These are phyloP conservation scores for Drosophila quasianomalipes DNA, from an alignment of 2,888 invertebrate genomes.

Conservation along the genomic window DNA sequence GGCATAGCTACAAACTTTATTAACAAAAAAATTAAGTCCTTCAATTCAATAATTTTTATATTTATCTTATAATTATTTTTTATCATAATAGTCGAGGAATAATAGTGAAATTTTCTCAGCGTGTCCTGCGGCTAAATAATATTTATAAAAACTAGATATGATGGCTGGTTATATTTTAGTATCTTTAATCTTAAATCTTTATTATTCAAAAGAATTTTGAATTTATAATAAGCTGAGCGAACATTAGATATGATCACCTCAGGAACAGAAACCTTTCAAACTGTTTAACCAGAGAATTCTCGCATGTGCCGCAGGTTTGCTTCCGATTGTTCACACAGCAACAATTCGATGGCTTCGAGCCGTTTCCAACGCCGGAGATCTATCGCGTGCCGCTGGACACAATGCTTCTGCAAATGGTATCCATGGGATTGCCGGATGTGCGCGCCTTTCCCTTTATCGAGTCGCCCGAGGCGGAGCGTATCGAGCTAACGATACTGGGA, in stretches of 20 bases:
- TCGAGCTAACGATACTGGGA: slow-evolving; percentile 94
- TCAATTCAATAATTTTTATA: too few species aligned
- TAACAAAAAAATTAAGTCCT: too few species aligned
- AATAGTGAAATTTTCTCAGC: too few species aligned
- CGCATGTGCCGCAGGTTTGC: slow-evolving; percentile 87
- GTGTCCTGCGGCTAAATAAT: too few species aligned
- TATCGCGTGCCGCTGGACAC: slow-evolving; percentile 97
- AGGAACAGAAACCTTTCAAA: neutral
- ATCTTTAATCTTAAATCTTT: too few species aligned
- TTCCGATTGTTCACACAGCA: slow-evolving; percentile 95
- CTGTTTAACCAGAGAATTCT: neutral
- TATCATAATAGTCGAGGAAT: too few species aligned
- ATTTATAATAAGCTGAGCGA: neutral
- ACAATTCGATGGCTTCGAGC: slow-evolving; percentile 91
- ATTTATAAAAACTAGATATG: too few species aligned
- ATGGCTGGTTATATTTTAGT: too few species aligned
- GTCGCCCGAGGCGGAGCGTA: slow-evolving; percentile 92
- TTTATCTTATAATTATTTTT: too few species aligned
- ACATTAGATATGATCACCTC: neutral
- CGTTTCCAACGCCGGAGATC: slow-evolving; percentile 96
- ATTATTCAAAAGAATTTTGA: neutral
- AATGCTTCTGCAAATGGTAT: slow-evolving; percentile 95
- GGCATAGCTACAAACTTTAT: too few species aligned
- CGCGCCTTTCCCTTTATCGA: slow-evolving; percentile 98
- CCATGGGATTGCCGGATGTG: slow-evolving; percentile 96